These are phyloP conservation scores for Bradypus variegatus DNA, from an alignment of 2,797 vertebrate genomes.

Conservation along the genomic window DNA sequence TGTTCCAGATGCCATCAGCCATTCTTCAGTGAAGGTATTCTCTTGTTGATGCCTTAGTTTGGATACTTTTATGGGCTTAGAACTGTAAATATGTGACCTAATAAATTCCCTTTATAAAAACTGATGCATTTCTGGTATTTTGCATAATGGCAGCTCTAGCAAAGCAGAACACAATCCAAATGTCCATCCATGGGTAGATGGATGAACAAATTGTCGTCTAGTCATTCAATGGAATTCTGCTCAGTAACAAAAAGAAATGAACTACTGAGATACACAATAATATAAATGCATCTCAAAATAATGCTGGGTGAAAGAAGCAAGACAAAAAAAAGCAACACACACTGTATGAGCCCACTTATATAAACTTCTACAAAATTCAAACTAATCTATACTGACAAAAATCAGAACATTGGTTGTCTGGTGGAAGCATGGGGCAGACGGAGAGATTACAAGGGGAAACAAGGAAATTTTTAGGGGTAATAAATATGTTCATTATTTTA, in stretches of 20 bases:
- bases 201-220: neutral
- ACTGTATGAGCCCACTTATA: neutral
- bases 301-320: neutral
- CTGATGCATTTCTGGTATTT: too few species aligned
- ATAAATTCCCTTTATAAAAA: too few species aligned
- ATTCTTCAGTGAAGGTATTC: too few species aligned
- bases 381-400: neutral
- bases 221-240: neutral
- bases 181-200: neutral
- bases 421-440: neutral
- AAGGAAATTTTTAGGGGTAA: neutral
- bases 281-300: neutral
- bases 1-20: too few species aligned
- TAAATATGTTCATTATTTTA: neutral
- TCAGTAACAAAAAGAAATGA: neutral
- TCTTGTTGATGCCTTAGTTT: too few species aligned
- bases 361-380: neutral
- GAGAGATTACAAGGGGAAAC: neutral
- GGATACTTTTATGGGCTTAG: too few species aligned
- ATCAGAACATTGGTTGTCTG: neutral
- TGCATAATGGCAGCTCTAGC: too few species aligned
- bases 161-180: neutral
- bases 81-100: too few species aligned
- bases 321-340: neutral
- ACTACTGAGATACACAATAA: neutral